Evolutionary conservation across 2,113 vertebrate genomes (phyloP), one percentile per base, ranked within the genome.

Genomic region (Columba janthina): DNA sequence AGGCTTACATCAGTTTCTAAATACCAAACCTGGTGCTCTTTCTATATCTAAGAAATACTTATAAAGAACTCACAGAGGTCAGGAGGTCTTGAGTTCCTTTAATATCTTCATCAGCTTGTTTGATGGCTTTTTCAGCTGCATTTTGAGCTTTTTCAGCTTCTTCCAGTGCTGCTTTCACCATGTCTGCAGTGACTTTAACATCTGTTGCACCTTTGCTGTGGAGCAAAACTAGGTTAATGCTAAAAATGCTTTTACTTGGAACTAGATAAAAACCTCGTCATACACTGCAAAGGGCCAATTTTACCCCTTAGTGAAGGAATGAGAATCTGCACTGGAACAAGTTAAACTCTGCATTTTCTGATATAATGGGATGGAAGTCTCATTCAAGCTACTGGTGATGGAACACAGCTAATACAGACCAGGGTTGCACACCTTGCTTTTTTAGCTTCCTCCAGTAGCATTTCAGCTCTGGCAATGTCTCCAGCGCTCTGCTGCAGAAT

Each of bases 401-500:
- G 42, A 48, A 58, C 82, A 18, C 15, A 28, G 22, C 40, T n/a
- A 11, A 17, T 10, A 14, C 26, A 72, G 38, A 29, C 17, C 26
- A 42, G 29, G 31, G n/a, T 11, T 64, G 69, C 20, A 11, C 85
- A 99, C 99, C 99, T 99, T 51, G 99, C 98, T 95, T 72, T 97
- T 72, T 98, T 98, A 8, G 99, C 99, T 97, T 99, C 98, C 61
- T 98, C 98, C 86, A 99, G 94, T 11, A 99, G 96, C 80, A 92
- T 90, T 97, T 99, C 98, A 2, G 99, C 99, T 89, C 98, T 98
- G 78, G 98, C 97, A 88, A 99, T 98, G 95, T 99, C 98, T 7
- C 98, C 97, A 9, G 98, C 97, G 0, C 99, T 99, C 96, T 99
- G 99, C 95, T 98, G 98, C 62, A 99, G 97, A 82, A 99, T 99